A percentile compares a stretch with the other conserved stretches of the same genome.
Conservation (phyloP, 2,888 invertebrate species). For the Beris chalybata region DNA sequence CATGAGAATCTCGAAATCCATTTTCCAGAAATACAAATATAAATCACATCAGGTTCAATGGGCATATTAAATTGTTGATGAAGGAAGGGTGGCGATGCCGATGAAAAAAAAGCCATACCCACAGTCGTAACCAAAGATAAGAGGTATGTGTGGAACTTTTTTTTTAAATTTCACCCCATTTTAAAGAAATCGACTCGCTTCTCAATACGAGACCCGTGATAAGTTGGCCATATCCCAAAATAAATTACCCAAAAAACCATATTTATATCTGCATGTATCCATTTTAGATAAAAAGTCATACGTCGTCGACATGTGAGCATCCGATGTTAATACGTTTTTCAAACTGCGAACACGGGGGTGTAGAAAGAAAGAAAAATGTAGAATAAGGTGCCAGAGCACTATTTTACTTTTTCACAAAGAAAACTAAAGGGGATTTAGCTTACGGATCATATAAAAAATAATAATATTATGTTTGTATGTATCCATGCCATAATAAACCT, state of each 20-base stretch:
- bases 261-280: constrained; percentile 38
- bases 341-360: neutral
- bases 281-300: constrained; percentile 37
- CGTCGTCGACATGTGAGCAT: constrained; percentile 26
- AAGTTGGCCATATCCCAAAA: constrained; percentile 39
- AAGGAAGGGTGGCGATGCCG: neutral
- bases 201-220: constrained; percentile 36
- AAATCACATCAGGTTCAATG: constrained; percentile 36
- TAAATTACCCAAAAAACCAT: constrained; percentile 39
- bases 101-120: constrained; percentile 10
- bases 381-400: too few species aligned
- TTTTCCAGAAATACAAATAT: constrained; percentile 32
- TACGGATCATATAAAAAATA: too few species aligned
- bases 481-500: constrained; percentile 13
- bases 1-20: too few species aligned
- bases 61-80: neutral
- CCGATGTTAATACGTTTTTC: neutral
- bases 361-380: too few species aligned
- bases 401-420: too few species aligned
- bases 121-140: constrained; percentile 30
- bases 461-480: too few species aligned
- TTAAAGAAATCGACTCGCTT: constrained; percentile 35
- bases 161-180: constrained; percentile 33
- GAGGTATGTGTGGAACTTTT: constrained; percentile 15
- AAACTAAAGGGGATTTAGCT: too few species aligned